Percentiles rank a stretch among this genome's conserved stretches.
These are phyloP conservation scores for Drosophila elegans DNA, from an alignment of 1,140 invertebrate species.

Conservation along the genomic window DNA sequence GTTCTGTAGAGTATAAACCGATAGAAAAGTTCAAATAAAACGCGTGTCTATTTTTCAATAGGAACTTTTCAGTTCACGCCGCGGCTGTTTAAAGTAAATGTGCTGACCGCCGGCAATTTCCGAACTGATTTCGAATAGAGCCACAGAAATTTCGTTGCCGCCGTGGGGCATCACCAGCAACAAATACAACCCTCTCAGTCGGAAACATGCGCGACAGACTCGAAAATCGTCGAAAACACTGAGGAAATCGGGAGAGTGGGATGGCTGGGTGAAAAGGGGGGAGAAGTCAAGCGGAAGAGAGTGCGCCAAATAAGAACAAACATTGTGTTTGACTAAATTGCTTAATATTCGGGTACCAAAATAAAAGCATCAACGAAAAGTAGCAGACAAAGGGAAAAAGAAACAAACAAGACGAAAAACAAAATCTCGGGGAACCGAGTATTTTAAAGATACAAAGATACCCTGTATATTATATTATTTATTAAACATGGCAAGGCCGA, in stretches of 20 bases:
- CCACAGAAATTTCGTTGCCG: slow-evolving; percentile 20
- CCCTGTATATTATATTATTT: not conserved
- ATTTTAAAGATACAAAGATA: not conserved
- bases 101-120: slow-evolving; percentile 80
- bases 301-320: slow-evolving; percentile 59
- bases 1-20: not conserved
- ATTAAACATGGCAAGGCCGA: too few species aligned
- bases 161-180: slow-evolving; percentile 15
- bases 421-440: not conserved
- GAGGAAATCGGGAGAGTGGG: slow-evolving; percentile 27
- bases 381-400: slow-evolving; percentile 34
- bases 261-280: not conserved
- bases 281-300: slow-evolving; percentile 9
- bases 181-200: slow-evolving; percentile 43
- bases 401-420: not conserved
- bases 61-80: slow-evolving; percentile 15
- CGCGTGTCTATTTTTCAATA: slow-evolving; percentile 8
- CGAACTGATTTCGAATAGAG: slow-evolving; percentile 69
- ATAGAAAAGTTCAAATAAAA: slow-evolving; percentile 19
- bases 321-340: slow-evolving; percentile 70
- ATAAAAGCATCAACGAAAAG: slow-evolving; percentile 54
- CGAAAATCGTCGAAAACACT: slow-evolving; percentile 21
- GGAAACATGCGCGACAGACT: slow-evolving; percentile 64
- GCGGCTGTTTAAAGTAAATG: slow-evolving; percentile 48
- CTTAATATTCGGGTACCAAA: slow-evolving; percentile 57